These are phyloP conservation scores for Drosophila seguyi DNA, from an alignment of 1,140 invertebrate genomes.

Conservation along the genomic window DNA sequence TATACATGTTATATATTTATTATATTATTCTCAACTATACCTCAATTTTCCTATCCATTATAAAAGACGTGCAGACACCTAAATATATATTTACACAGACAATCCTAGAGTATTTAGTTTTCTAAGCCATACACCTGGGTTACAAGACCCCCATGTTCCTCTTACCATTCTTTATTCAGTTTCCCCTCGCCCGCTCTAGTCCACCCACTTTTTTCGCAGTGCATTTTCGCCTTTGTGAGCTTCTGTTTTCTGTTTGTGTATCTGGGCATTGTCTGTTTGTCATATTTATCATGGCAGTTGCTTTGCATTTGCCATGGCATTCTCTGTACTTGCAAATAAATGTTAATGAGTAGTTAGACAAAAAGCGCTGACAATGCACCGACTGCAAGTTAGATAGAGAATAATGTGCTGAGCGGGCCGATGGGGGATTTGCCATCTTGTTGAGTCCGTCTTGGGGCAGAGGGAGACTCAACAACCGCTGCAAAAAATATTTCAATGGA, in stretches of 20 bases:
- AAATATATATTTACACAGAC: not conserved
- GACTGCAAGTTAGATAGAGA: slow-evolving; percentile 56
- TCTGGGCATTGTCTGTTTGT: slow-evolving; percentile 66
- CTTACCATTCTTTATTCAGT: slow-evolving; percentile 3
- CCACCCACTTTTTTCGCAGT: slow-evolving; percentile 55
- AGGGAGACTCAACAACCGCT: slow-evolving; percentile 67
- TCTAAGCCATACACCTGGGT: not conserved
- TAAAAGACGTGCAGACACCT: too few relatives aligned
- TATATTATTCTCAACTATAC: too few relatives aligned
- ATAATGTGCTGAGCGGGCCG: slow-evolving; percentile 57
- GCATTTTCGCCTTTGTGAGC: slow-evolving; percentile 56
- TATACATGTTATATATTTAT: too few relatives aligned
- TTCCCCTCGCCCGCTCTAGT: slow-evolving; percentile 1
- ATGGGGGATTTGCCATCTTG: slow-evolving; percentile 44
- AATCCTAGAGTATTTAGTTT: not conserved
- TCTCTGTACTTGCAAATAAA: slow-evolving; percentile 80
- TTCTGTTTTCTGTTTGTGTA: slow-evolving; percentile 61
- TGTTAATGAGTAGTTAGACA: slow-evolving; percentile 83
- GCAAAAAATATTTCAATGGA: slow-evolving; percentile 66
- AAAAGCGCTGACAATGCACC: slow-evolving; percentile 74
- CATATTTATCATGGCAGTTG: slow-evolving; percentile 82
- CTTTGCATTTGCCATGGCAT: slow-evolving; percentile 64
- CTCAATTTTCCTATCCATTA: too few relatives aligned
- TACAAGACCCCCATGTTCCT: not conserved
- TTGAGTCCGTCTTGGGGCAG: slow-evolving; percentile 26